Conservation (phyloP, 2,888 invertebrate genomes). For the Heteromyza rotundicornis region DNA sequence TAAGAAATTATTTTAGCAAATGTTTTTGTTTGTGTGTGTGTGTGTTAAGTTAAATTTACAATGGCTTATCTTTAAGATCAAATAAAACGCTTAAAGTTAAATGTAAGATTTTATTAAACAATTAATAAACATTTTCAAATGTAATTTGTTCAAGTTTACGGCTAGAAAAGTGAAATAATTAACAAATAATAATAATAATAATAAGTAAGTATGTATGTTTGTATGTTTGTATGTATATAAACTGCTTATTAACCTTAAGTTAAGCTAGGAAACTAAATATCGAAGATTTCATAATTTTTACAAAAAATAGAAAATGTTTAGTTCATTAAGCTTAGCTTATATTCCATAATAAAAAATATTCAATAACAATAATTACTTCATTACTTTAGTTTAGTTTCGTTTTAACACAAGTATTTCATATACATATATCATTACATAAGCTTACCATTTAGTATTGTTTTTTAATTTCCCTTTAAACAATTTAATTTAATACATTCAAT, state of each 20-base stretch:
- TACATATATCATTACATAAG: too few species aligned
- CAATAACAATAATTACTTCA: too few species aligned
- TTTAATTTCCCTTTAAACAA: too few species aligned
- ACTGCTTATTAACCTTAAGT: neutral
- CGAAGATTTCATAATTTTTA: neutral
- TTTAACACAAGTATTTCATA: neutral
- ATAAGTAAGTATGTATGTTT: neutral
- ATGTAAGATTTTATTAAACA: neutral
- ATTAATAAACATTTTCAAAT: neutral
- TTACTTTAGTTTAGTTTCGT: neutral
- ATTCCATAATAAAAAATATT: too few species aligned
- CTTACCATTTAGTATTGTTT: too few species aligned
- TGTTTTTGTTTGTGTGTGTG: neutral
- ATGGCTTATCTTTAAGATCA: neutral
- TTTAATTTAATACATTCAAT: neutral
- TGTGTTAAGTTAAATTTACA: neutral
- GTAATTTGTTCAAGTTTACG: too few species aligned
- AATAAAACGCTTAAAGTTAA: neutral
- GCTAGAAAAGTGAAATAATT: too few species aligned
- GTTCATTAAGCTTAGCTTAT: neutral
- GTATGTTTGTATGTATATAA: neutral
- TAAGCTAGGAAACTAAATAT: neutral
- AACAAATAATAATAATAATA: neutral
- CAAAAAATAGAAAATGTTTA: neutral
- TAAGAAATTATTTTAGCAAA: neutral